A percentile compares a stretch with the other conserved stretches of the same genome.
phyloP scores from a whole-genome alignment of 2,888 invertebrate species.

The Nycteola revayana region DNA sequence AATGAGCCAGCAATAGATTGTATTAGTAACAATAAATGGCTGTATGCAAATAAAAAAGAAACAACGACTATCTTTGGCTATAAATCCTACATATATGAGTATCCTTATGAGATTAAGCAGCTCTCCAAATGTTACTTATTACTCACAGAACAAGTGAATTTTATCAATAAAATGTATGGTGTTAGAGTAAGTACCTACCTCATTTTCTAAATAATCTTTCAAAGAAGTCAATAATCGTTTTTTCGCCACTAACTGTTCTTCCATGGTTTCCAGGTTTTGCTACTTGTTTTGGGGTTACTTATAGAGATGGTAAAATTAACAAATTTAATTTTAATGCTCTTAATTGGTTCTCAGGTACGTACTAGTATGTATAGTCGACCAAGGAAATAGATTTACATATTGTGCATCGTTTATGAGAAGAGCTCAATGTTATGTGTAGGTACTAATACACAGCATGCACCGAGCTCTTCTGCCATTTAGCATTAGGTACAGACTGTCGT shows the following conservation, averaged over 20 bases:
- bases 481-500: too few species aligned
- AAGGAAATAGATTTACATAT: too few species aligned
- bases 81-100: too few species aligned
- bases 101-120: slow-evolving; percentile 34
- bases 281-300: slow-evolving; percentile 57
- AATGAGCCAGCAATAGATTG: slow-evolving; percentile 28
- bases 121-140: slow-evolving; percentile 57
- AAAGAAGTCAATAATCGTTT: too few species aligned
- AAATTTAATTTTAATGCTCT: slow-evolving; percentile 51
- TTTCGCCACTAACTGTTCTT: too few species aligned
- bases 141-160: slow-evolving; percentile 56
- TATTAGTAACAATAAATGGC: slow-evolving; percentile 43
- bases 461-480: too few species aligned
- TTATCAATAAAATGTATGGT: slow-evolving; percentile 62
- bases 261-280: slow-evolving; percentile 58
- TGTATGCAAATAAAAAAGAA: slow-evolving; percentile 23
- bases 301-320: slow-evolving; percentile 60
- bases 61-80: too few species aligned
- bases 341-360: slow-evolving; percentile 56
- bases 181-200: slow-evolving; percentile 50
- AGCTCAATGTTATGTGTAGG: too few species aligned
- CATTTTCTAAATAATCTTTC: not conserved
- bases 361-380: too few species aligned
- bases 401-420: too few species aligned
- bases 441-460: too few species aligned